phyloP scores from a whole-genome alignment of 2,797 vertebrate genomes.

The Lepus oiostolus region DNA sequence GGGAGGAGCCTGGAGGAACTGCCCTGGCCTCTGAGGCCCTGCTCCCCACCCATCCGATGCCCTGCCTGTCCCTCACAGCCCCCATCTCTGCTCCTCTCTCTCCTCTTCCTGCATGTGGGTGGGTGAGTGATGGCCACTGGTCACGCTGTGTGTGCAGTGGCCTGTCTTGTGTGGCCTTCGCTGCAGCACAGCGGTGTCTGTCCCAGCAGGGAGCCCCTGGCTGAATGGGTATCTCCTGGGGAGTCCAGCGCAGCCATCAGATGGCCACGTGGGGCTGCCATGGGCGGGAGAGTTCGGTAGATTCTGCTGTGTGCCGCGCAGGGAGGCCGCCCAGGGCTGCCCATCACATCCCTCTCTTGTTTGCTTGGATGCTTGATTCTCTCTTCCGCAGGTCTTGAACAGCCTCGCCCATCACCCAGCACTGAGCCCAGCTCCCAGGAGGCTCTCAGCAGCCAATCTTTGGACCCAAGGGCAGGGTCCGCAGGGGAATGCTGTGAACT shows the following conservation, averaged over 20 bases:
- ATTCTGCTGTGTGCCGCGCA: background rate
- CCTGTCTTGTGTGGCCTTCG: background rate
- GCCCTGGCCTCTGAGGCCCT: too few species aligned
- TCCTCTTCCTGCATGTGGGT: background rate
- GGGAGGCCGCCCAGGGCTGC: background rate
- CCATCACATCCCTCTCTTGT: background rate
- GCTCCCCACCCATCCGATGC: background rate
- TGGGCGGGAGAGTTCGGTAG: background rate
- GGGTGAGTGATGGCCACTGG: background rate
- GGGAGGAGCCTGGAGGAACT: background rate
- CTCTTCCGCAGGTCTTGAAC: background rate
- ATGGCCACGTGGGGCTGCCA: background rate
- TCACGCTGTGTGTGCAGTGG: background rate
- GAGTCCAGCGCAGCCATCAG: background rate
- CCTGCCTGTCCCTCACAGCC: too few species aligned
- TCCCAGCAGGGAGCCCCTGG: background rate
- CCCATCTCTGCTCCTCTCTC: background rate
- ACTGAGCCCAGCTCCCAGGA: background rate
- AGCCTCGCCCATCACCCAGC: background rate
- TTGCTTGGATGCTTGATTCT: background rate
- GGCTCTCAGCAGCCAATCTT: background rate
- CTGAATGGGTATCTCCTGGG: too few species aligned
- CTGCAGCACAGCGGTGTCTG: background rate
- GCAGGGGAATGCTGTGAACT: too few species aligned
- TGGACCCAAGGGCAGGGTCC: background rate